These are phyloP conservation scores for Stichodactyla mertensii DNA, from an alignment of 64 coral and sea anemone genomes.

Conservation along the genomic window DNA sequence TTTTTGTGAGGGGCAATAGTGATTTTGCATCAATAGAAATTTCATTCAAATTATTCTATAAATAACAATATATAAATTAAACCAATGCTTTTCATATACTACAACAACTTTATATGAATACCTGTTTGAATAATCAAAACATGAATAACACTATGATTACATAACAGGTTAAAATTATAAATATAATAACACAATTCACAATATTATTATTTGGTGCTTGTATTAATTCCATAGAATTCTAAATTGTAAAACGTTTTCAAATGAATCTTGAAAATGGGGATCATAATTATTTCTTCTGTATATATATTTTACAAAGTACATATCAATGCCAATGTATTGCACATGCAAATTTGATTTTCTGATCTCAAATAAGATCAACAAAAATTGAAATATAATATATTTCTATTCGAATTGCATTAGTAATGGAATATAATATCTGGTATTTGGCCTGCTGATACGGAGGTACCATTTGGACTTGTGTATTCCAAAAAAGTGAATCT, in stretches of 20 bases:
- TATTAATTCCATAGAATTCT: not conserved
- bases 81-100: not conserved
- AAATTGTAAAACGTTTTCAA: not conserved
- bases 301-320: not conserved
- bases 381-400: not conserved
- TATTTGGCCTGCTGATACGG: constrained; percentile 69
- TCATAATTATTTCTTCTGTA: not conserved
- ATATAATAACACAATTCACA: not conserved
- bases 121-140: not conserved
- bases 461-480: constrained; percentile 76
- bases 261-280: not conserved
- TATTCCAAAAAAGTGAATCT: constrained; percentile 76
- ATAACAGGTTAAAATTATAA: constrained; percentile 7
- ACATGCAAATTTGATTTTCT: not conserved
- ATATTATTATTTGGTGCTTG: not conserved
- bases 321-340: not conserved
- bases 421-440: constrained; percentile 76
- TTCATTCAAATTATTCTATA: not conserved
- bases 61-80: not conserved
- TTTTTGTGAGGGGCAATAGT: not conserved
- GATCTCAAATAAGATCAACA: not conserved
- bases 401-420: not conserved
- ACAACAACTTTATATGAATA: not conserved
- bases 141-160: not conserved
- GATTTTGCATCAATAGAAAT: no score